These are phyloP conservation scores for Carabus problematicus DNA, from an alignment of 2,888 invertebrate genomes.

Conservation along the genomic window DNA sequence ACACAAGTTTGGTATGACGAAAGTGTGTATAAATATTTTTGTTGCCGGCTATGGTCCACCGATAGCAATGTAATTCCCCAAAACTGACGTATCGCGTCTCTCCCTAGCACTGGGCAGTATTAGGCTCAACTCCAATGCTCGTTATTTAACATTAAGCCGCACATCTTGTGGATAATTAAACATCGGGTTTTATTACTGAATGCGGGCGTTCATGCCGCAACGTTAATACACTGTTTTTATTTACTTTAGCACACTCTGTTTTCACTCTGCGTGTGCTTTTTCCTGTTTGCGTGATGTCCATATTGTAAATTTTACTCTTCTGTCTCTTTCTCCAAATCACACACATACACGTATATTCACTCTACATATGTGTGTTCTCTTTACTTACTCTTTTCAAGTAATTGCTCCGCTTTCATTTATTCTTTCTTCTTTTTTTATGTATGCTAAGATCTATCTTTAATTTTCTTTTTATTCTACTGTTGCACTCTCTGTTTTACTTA, in stretches of 20 bases:
- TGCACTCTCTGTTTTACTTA: no score
- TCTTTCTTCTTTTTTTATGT: no score
- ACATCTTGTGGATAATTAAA: conserved; percentile 22
- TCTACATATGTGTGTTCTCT: no score
- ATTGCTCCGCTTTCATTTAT: no score
- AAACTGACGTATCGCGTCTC: not conserved
- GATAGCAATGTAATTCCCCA: not conserved
- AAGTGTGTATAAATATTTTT: not conserved
- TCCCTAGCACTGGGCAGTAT: not conserved
- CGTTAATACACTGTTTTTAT: conserved; percentile 12
- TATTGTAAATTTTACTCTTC: no score
- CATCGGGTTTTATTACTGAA: conserved; percentile 22
- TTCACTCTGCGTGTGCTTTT: no score
- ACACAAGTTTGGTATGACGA: not conserved
- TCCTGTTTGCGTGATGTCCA: no score
- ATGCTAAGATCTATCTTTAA: no score
- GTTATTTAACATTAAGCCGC: conserved; percentile 15
- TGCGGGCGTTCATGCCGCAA: not conserved
- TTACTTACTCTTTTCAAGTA: no score
- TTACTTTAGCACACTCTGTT: conserved; percentile 3
- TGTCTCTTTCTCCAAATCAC: no score
- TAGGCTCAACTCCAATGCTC: not conserved
- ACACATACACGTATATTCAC: no score
- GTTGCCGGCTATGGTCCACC: not conserved
- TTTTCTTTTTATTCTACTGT: no score